phyloP scores from a whole-genome alignment of 2,113 vertebrate species.

The Dicaeum eximium region DNA sequence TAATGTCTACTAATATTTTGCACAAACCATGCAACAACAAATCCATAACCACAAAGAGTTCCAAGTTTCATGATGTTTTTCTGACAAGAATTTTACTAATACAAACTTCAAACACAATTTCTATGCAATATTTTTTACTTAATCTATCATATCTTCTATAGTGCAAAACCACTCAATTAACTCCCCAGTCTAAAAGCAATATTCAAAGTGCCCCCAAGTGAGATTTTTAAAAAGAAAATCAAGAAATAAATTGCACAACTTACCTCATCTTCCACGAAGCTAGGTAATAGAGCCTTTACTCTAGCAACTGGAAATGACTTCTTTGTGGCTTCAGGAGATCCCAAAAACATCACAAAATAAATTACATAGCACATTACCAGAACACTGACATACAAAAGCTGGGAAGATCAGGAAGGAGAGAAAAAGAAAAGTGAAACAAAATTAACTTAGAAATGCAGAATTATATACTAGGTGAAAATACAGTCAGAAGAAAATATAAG shows the following conservation, averaged over 20 bases:
- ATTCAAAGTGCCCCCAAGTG: background rate
- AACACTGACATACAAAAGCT: conserved; percentile 85
- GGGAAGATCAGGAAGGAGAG: background rate
- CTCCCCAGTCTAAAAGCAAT: background rate
- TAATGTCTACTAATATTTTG: background rate
- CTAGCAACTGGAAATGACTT: conserved; percentile 80
- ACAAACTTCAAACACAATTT: background rate
- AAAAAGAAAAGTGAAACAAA: conserved; percentile 34
- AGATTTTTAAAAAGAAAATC: background rate
- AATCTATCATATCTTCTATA: background rate
- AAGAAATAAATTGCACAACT: background rate
- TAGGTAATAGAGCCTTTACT: conserved; percentile 81
- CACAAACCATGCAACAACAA: background rate
- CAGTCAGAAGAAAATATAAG: background rate
- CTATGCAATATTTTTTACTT: background rate
- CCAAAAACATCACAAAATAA: conserved; percentile 85
- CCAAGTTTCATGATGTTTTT: background rate
- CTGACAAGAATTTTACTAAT: background rate
- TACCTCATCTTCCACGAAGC: conserved; percentile 74
- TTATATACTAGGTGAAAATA: background rate
- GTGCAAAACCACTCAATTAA: background rate
- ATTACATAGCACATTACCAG: conserved; percentile 82
- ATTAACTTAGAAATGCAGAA: background rate
- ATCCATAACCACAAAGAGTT: background rate
- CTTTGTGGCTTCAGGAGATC: conserved; percentile 79